Evolutionary conservation across 2,797 vertebrate species (phyloP), one percentile per base, ranked within the genome.

Genomic region (Falco biarmicus): DNA sequence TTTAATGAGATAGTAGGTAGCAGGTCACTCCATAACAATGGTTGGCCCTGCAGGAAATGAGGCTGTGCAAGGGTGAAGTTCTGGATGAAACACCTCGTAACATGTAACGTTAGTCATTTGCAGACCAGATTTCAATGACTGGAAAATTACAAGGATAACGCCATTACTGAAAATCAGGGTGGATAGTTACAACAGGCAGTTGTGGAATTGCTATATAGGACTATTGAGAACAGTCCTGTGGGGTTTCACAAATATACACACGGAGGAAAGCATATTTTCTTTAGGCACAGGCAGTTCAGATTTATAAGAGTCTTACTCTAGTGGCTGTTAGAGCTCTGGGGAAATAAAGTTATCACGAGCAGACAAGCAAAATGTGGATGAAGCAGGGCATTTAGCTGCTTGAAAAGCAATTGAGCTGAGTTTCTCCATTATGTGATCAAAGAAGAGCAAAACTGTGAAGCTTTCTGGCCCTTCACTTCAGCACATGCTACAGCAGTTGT

Each of bases 141-240:
- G 93, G 92, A 97, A 97, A 98, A 95, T 90, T 84, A 87, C 80
- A 92, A 95, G 81, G 51, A 90, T 83, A 97, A 85, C 13, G 43
- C 60, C 82, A 47, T 87, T 95, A 94, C 63, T 28, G 61, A 66
- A 92, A 96, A 84, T 85, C 53, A 48, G 81, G 45, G 73, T 53
- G 61, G 76, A 89, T 20, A 63, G 48, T 60, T 64, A 53, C 43
- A 77, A 68, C 4, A 79, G 66, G 48, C 45, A 81, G 32, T 57
- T 93, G 64, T 70, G 85, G 69, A 71, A 87, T 91, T 95, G 54
- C 80, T 73, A 19, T 63, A 59, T 53, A 84, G 66, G 81, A 71
- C 89, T 90, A 81, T 6, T 70, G 63, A 93, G 91, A 96, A 86
- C 9, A 69, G 60, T 70, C 93, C 82, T 56, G 60, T 41, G 87